Evolutionary conservation across 1,140 invertebrate genomes (phyloP), one percentile per base, ranked within the genome.

Genomic region (Calliphora vicina): DNA sequence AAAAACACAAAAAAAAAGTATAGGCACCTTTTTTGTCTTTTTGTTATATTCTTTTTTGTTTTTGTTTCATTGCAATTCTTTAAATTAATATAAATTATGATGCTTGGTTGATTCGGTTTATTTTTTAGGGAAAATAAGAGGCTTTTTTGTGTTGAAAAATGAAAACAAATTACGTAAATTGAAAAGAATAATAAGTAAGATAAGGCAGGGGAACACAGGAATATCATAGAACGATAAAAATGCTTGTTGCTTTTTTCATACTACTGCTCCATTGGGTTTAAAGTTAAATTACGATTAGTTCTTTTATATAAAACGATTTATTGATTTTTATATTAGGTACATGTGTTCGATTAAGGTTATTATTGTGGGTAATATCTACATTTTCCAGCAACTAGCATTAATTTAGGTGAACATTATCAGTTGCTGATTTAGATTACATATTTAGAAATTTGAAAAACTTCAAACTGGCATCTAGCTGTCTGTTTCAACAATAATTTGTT

Each of bases 131-230:
- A 23, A 67, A 67, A 67, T 23, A 23, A 67, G 61, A 67, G 61
- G 20, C 61, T 23, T 67, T 67, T 20, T 61, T 23, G 6, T 35
- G 10, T 8, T 35, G 35, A 50, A 50, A 50, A 50, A 23, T 20
- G 5, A 67, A 25, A 67, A 67, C 8, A 67, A 67, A 67, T 67
- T 67, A 67, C 61, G 61, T 67, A 67, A 67, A 67, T 67, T 67
- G 23, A 67, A 67, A 67, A 67, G 61, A 67, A 9, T 0, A 67
- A 20, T 23, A 50, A 13, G 45, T 35, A 67, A 20, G n/a, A 67
- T 23, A 67, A 25, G 61, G n/a, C 9, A 9, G 61, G 61, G 61
- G 61, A 23, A 67, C 6, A 23, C 61, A 23, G 9, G n/a, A 25
- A 67, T 67, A 67, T 67, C 20, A 57, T 23, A 67, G 12, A 67